phyloP scores from a whole-genome alignment of 2,888 invertebrate genomes.

The Mesoligia furuncula region DNA sequence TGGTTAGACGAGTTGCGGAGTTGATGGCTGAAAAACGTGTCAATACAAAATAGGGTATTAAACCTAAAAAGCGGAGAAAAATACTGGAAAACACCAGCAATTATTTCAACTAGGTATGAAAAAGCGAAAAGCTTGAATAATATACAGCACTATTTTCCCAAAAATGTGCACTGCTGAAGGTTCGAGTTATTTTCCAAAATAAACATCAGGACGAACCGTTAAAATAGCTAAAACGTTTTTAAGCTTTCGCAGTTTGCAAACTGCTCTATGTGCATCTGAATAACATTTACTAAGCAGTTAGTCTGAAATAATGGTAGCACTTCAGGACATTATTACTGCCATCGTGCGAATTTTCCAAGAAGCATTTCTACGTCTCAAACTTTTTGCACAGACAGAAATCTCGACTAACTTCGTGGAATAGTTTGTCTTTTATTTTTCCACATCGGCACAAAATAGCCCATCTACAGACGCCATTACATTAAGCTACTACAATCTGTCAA shows the following conservation, averaged over 20 bases:
- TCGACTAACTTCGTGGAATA: neutral
- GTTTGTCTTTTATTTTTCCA: neutral
- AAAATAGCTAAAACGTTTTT: slow-evolving; percentile 43
- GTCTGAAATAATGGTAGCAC: slow-evolving; percentile 6
- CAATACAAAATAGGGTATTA: neutral
- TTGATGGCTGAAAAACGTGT: neutral
- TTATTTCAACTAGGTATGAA: slow-evolving; percentile 14
- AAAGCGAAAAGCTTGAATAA: slow-evolving; percentile 17
- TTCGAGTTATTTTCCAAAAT: slow-evolving; percentile 44
- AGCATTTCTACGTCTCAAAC: neutral
- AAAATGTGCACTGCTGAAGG: slow-evolving; percentile 17
- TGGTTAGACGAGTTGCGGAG: neutral
- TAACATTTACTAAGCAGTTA: slow-evolving; percentile 35
- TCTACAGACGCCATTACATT: too few species aligned
- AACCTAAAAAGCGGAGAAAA: neutral
- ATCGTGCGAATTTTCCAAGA: neutral
- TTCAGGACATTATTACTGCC: slow-evolving; percentile 18
- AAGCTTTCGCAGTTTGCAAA: slow-evolving; percentile 31
- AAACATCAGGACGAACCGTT: slow-evolving; percentile 36
- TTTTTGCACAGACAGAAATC: neutral
- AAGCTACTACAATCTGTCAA: too few species aligned
- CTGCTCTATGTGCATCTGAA: slow-evolving; percentile 27
- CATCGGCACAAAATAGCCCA: neutral
- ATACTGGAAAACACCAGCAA: slow-evolving; percentile 3
- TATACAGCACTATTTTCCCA: slow-evolving; percentile 17